These are phyloP conservation scores for Baccha elongata DNA, from an alignment of 2,888 invertebrate genomes.

Conservation along the genomic window DNA sequence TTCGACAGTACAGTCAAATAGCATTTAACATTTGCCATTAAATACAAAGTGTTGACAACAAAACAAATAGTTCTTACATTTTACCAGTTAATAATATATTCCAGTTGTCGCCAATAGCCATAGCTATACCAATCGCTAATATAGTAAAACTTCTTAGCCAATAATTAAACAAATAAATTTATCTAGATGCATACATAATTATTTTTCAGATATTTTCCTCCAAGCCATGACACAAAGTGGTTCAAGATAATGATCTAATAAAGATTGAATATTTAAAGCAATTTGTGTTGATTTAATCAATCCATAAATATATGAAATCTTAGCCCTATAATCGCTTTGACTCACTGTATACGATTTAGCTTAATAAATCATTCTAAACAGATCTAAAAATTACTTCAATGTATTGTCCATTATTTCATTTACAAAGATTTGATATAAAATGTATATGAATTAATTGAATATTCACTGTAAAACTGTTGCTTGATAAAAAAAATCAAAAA, in stretches of 20 bases:
- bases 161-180: slow-evolving; percentile 58
- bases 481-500: neutral
- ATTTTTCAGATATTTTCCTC: slow-evolving; percentile 43
- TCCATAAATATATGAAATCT: slow-evolving; percentile 12
- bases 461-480: slow-evolving; percentile 10
- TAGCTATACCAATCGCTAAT: slow-evolving; percentile 11
- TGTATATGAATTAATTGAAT: slow-evolving; percentile 16
- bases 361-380: neutral
- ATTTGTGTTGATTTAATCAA: slow-evolving; percentile 52
- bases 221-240: neutral
- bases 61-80: slow-evolving; percentile 31
- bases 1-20: too few species aligned
- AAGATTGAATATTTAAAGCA: slow-evolving; percentile 50
- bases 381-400: neutral
- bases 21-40: slow-evolving; percentile 16
- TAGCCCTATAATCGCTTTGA: neutral
- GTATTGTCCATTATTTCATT: neutral
- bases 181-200: slow-evolving; percentile 38
- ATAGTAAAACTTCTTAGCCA: slow-evolving; percentile 37
- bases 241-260: slow-evolving; percentile 32
- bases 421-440: neutral
- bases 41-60: slow-evolving; percentile 58
- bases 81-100: slow-evolving; percentile 65
- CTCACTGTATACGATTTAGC: too few species aligned
- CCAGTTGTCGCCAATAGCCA: slow-evolving; percentile 23